phyloP scores from a whole-genome alignment of 2,797 vertebrate species.

The Chaenodraco wilsoni region DNA sequence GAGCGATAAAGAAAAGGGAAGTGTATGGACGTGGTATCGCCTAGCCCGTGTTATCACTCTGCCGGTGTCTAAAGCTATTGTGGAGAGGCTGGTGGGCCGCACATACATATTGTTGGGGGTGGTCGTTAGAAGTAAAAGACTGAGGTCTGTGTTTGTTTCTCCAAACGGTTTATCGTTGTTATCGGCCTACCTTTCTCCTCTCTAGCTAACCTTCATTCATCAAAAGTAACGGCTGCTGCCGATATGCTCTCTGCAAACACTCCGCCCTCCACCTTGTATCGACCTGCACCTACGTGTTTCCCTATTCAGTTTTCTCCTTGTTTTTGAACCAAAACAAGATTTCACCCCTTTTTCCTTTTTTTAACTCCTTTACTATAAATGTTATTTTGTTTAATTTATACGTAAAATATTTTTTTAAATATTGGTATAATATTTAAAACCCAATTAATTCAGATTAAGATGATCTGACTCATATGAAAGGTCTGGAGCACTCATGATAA shows the following conservation, averaged over 20 bases:
- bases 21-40: slow-evolving; percentile 23
- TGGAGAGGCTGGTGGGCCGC: slow-evolving; percentile 37
- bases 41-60: slow-evolving; percentile 42
- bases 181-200: slow-evolving; percentile 68
- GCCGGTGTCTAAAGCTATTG: slow-evolving; percentile 41
- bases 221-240: slow-evolving; percentile 69
- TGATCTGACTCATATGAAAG: neutral
- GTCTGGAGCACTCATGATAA: neutral
- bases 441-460: neutral
- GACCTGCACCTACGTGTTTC: slow-evolving; percentile 29
- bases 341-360: neutral
- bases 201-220: slow-evolving; percentile 70
- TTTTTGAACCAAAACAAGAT: slow-evolving; percentile 11
- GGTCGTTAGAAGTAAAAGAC: slow-evolving; percentile 62
- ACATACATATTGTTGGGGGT: slow-evolving; percentile 35
- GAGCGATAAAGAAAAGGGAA: slow-evolving; percentile 51
- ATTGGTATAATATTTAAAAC: neutral
- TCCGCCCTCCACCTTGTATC: slow-evolving; percentile 54
- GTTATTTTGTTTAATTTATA: too few relatives aligned
- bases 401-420: neutral
- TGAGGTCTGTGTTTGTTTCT: slow-evolving; percentile 59
- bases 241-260: slow-evolving; percentile 52
- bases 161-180: slow-evolving; percentile 53
- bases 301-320: neutral
- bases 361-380: neutral